Evolutionary conservation across 2,888 invertebrate species (phyloP).

Genomic region (Gryllus longicercus): DNA sequence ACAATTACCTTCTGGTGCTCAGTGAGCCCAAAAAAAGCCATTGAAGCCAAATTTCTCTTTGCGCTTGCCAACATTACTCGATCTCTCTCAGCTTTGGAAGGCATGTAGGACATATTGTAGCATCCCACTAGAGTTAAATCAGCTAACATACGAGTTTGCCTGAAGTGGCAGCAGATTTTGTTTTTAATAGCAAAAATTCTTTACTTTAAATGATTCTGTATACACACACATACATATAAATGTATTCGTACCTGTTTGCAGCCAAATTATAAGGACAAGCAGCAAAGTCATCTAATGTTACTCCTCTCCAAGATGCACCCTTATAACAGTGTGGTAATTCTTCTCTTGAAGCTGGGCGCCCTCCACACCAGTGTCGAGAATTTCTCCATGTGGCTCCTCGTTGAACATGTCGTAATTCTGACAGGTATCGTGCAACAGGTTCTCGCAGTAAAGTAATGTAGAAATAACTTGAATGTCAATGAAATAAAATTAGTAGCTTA

Average conservation of each 20-base stretch:
- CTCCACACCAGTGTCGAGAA: conserved; percentile 59
- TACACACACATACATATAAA: not conserved
- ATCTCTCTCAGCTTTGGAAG: conserved; percentile 66
- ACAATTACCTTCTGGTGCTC: conserved; percentile 81
- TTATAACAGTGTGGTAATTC: conserved; percentile 81
- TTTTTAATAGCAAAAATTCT: too few relatives aligned
- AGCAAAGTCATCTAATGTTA: conserved; percentile 86
- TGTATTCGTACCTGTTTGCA: conserved; percentile 60
- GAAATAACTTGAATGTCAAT: conserved; percentile 67
- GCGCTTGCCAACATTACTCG: conserved; percentile 90
- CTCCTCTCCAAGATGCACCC: conserved; percentile 82
- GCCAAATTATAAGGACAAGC: conserved; percentile 91
- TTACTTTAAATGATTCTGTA: too few relatives aligned
- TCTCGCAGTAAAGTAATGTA: conserved; percentile 94
- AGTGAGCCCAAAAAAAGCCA: conserved; percentile 97
- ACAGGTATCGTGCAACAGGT: conserved; percentile 88
- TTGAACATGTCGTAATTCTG: conserved; percentile 95
- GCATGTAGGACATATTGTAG: conserved; percentile 81
- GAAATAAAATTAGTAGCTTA: not conserved
- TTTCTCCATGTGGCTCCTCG: conserved; percentile 96
- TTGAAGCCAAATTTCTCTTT: conserved; percentile 86
- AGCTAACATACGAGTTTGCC: conserved; percentile 97
- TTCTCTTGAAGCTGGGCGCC: conserved; percentile 68
- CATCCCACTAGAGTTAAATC: conserved; percentile 93
- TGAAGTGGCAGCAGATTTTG: conserved; percentile 26